Base-by-base conservation (phyloP, 2,888 invertebrate species). In the Leptothorax acervorum region DNA sequence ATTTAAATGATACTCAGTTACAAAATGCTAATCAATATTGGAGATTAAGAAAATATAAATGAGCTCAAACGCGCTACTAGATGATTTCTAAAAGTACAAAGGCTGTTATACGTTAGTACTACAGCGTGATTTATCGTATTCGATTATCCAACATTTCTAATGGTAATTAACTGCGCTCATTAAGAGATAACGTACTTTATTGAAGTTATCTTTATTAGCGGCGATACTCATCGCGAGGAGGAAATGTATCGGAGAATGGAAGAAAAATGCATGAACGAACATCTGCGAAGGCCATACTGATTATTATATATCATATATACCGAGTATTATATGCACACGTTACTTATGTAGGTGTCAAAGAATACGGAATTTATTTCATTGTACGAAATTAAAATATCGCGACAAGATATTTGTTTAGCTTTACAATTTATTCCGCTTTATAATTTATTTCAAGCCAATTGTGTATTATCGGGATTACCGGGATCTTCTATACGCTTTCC, bases 131-230 rank as follows among this genome's bases (percentile, higher is more conserved):
- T 81, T 73, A 81, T 81, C 48, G 60, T n/a, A 81, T 48, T 60
- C 60, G 60, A 81, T 81, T 73, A 73, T 39, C 73, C 39, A 71
- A 60, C 70, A 9, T 70, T 45, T 55, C 74, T 73, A 60, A 73
- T 73, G 57, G 57, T 48, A 73, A 81, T 81, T 81, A 81, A 81
- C 39, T 39, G 35, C 12, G 79, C 39, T 81, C 74, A 73, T 81
- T 81, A 62, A 60, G 79, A 73, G 74, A 73, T 81, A 73, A 60
- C 73, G 48, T 81, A 81, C 39, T 73, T 60, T 73, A 79, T 73
- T 73, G 23, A 60, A 48, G 48, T 81, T 48, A 48, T 73, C 79
- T 81, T 81, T 81, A 81, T 81, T 73, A 81, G 28, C 28, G 35
- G 28, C 55, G 35, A 60, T 71, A 79, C 11, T 45, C 45, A 60